phyloP scores from a whole-genome alignment of 2,888 invertebrate species.

The Cataglyphis rosenhaueri region DNA sequence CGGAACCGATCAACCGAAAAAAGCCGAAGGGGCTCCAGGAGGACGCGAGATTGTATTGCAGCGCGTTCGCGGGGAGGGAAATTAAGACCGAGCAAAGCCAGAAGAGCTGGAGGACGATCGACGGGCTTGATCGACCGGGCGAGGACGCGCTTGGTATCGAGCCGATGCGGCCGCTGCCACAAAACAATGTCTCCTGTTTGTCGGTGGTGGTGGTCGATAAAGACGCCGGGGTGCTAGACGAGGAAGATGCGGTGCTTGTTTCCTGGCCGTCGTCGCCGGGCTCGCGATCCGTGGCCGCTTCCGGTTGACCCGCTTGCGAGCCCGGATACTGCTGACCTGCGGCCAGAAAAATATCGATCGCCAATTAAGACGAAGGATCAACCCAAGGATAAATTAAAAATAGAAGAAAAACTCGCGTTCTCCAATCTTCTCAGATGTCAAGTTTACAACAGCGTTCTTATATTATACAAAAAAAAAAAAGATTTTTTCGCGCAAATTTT shows the following conservation, averaged over 20 bases:
- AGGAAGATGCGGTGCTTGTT: constrained; percentile 25
- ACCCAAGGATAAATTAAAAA: background rate
- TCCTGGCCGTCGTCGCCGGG: constrained; percentile 28
- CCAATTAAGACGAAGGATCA: background rate
- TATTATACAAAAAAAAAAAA: background rate
- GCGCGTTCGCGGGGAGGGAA: constrained; percentile 79
- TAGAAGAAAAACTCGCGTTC: background rate
- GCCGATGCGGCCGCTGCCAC: constrained; percentile 79
- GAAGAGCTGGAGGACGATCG: constrained; percentile 72
- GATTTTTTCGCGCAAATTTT: background rate
- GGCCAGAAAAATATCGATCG: background rate
- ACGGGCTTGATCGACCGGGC: constrained; percentile 80
- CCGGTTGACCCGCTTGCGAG: constrained; percentile 30
- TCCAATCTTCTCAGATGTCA: background rate
- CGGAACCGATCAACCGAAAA: constrained; percentile 16
- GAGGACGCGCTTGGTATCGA: constrained; percentile 83
- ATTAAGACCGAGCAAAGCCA: constrained; percentile 84
- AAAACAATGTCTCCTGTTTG: constrained; percentile 74
- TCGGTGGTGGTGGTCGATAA: constrained; percentile 35
- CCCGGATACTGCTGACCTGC: constrained; percentile 53
- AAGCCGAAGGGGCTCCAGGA: constrained; percentile 56
- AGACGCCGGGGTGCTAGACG: constrained; percentile 26
- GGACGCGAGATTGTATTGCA: constrained; percentile 62
- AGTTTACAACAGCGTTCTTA: background rate
- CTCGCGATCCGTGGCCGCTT: constrained; percentile 38